A percentile compares a stretch with the other conserved stretches of the same genome.
Conservation (phyloP, 2,888 invertebrate genomes). For the Coleophora flavipennella region DNA sequence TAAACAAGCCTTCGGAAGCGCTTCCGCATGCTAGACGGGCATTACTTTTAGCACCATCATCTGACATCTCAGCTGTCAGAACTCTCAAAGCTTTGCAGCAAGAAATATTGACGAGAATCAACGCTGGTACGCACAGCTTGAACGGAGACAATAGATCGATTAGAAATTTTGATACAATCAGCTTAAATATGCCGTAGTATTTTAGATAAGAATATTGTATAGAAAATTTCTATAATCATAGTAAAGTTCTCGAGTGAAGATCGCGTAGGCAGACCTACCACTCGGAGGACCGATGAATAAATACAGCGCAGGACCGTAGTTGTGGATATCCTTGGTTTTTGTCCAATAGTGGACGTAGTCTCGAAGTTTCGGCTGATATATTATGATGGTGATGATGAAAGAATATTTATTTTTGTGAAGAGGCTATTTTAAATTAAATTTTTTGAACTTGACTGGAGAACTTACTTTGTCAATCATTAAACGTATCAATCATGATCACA, state of each 20-base stretch:
- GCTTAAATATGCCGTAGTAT: slow-evolving; percentile 60
- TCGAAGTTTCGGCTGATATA: too few relatives aligned
- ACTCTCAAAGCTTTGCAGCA: slow-evolving; percentile 83
- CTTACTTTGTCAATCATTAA: background rate
- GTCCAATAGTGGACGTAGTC: too few relatives aligned
- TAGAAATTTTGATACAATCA: slow-evolving; percentile 64
- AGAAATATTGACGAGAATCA: slow-evolving; percentile 74
- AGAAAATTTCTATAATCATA: background rate
- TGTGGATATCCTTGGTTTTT: too few relatives aligned
- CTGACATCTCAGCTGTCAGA: slow-evolving; percentile 80
- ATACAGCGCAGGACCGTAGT: too few relatives aligned
- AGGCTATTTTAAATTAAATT: background rate
- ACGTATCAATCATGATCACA: too few relatives aligned
- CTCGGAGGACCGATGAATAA: background rate
- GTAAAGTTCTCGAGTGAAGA: background rate
- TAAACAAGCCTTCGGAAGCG: slow-evolving; percentile 82
- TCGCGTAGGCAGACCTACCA: too few relatives aligned
- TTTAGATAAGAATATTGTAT: background rate
- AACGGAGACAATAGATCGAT: slow-evolving; percentile 54
- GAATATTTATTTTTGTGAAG: background rate
- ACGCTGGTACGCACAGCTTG: slow-evolving; percentile 54
- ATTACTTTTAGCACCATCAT: slow-evolving; percentile 78
- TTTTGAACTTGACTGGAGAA: too few relatives aligned
- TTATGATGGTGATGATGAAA: too few relatives aligned
- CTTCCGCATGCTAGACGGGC: slow-evolving; percentile 88